Evolutionary conservation across 2,888 invertebrate species (phyloP), one percentile per base, ranked within the genome.

Genomic region (Brachypterus glaber): DNA sequence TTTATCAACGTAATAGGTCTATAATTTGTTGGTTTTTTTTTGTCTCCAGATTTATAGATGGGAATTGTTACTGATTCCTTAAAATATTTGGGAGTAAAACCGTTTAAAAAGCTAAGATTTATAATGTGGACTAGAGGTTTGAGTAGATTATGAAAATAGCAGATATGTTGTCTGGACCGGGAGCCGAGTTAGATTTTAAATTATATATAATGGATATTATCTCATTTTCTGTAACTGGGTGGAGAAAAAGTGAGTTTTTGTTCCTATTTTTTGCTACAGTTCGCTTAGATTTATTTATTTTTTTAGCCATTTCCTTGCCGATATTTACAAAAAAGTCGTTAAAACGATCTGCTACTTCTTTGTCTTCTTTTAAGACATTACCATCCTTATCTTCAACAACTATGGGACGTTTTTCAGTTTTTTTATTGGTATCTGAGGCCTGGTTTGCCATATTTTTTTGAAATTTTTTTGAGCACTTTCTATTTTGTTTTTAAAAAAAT

Each of bases 391-490:
- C n/a, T n/a, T n/a, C n/a, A n/a, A n/a, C n/a, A n/a, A n/a, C n/a
- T n/a, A n/a, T n/a, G n/a, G n/a, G 13, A 17, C 17, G 15, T 3
- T 16, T 3, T 7, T 17, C 8, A 9, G 16, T 32, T 9, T 21
- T 33, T 12, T 7, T 21, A 8, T 25, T 15, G 15, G 11, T 15
- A 21, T 33, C n/a, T 24, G 34, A 24, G 9, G 25, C 34, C 8
- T 33, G 25, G 14, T 13, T 33, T 33, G 34, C 34, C 34, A 33
- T 3, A 21, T 4, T 33, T 33, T 33, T 21, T 14, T 21, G 12
- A 21, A 2, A 21, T 33, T 33, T n/a, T 13, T 13, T 3, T 32
- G 16, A 4, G 32, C 32, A 32, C 33, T 12, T 33, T 18, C 18
- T 17, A 24, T 13, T 25, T 24, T 12, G 16, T 12, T 32, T 32